Conservation (phyloP, 2,888 invertebrate genomes). For the Aspidapion aeneum region DNA sequence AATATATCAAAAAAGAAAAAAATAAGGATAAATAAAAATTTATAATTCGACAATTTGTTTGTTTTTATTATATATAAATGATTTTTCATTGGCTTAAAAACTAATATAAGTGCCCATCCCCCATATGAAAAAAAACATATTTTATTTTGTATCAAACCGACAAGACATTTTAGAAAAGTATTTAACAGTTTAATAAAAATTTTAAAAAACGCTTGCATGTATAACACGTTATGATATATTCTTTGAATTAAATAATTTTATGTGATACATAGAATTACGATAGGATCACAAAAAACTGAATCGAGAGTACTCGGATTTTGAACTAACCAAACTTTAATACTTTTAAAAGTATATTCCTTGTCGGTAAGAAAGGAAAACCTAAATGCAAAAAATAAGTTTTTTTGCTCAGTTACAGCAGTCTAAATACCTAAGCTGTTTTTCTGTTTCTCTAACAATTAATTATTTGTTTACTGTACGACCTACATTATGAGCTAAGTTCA, state of each 20-base stretch:
- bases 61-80: conserved; percentile 47
- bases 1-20: neutral
- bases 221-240: too few species aligned
- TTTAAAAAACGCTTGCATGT: too few species aligned
- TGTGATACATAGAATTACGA: too few species aligned
- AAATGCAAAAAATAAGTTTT: conserved; percentile 39
- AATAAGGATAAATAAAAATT: neutral
- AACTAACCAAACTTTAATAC: too few species aligned
- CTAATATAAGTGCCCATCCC: conserved; percentile 50
- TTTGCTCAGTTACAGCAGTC: conserved; percentile 47
- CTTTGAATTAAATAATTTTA: too few species aligned
- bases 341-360: too few species aligned
- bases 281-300: neutral
- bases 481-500: conserved; percentile 23
- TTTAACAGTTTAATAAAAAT: too few species aligned
- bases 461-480: conserved; percentile 34
- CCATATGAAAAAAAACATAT: conserved; percentile 45
- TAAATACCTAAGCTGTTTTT: conserved; percentile 44
- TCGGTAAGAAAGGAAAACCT: too few species aligned
- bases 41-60: conserved; percentile 21
- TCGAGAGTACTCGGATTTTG: too few species aligned
- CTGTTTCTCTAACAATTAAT: conserved; percentile 48
- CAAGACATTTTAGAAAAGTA: too few species aligned
- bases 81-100: conserved; percentile 45
- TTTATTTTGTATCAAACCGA: too few species aligned